Evolutionary conservation across 2,113 vertebrate species (phyloP), one percentile per base, ranked within the genome.

Genomic region (Corythoichthys intestinalis): DNA sequence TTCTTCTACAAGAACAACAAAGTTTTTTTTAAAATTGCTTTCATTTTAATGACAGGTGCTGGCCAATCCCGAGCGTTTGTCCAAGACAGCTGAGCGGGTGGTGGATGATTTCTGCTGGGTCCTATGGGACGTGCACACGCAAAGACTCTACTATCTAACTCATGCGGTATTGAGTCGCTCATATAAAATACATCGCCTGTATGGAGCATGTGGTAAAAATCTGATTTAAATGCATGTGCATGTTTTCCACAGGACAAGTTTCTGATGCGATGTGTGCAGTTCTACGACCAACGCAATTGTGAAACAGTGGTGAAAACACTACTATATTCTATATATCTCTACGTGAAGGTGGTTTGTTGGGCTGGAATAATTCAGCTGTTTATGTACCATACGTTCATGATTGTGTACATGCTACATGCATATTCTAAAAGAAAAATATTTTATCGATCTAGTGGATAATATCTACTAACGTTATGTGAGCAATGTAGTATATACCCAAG

Each of bases 31-130:
- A 28, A 11, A 34, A 34, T 56, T 53, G 50, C 20, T 58, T 58
- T 14, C 2, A 37, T 2, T 12, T 35, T 2, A 44, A 44, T 8
- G 68, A 82, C 73, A 98, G 97, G 91, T 96, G 66, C 93, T 98
- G 86, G 84, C 89, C 58, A 93, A 94, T 86, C 86, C 91, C 0
- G 93, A 91, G 72, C 90, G 84, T 44, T 87, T 98, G 85, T 89
- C 87, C 70, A 95, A 84, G 90, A 74, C 66, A 0, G 77, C 62
- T 2, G 89, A 93, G 74, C 93, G 87, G 85, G 87, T 99, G 75
- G 92, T 79, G 3, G 97, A 98, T 77, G 95, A 99, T 72, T 88
- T 98, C 65, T 76, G 92, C 75, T 99, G 95, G 96, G 90, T 93
- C 69, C 97, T 98, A 66, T 99, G 96, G 96, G 95, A 99, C 78